Evolutionary conservation across 2,888 invertebrate species (phyloP).

Genomic region (Trissolcus brochymenae): DNA sequence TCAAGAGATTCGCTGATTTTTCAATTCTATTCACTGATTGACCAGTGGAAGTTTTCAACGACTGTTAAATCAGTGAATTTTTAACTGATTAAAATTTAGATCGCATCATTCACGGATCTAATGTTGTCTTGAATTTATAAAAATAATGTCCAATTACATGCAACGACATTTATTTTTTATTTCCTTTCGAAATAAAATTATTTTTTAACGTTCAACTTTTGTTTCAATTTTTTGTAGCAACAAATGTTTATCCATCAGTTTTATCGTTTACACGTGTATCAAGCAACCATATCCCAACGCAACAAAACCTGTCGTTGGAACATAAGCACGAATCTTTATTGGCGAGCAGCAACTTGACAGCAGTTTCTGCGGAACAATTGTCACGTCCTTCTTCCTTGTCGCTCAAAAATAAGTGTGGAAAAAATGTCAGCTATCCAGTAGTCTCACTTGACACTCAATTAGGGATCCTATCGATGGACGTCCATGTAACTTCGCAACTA

Average conservation of each 20-base stretch:
- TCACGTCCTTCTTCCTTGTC: slow-evolving; percentile 47
- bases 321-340: slow-evolving; percentile 47
- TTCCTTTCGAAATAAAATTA: too few species aligned
- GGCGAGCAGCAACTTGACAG: slow-evolving; percentile 48
- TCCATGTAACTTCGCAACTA: slow-evolving; percentile 24
- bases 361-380: slow-evolving; percentile 50
- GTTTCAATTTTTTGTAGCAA: not conserved
- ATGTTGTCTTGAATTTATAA: too few species aligned
- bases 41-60: too few species aligned
- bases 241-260: slow-evolving; percentile 6
- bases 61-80: too few species aligned
- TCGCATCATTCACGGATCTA: too few species aligned
- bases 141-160: not conserved
- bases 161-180: too few species aligned
- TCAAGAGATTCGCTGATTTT: too few species aligned
- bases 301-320: slow-evolving; percentile 35
- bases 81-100: too few species aligned
- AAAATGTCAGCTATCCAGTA: slow-evolving; percentile 38
- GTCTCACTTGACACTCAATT: slow-evolving; percentile 48
- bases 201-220: not conserved
- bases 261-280: slow-evolving; percentile 47
- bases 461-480: slow-evolving; percentile 42
- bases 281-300: slow-evolving; percentile 26
- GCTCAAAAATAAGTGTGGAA: slow-evolving; percentile 39
- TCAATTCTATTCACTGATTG: too few species aligned